Evolutionary conservation across 2,113 vertebrate species (phyloP), one percentile per base, ranked within the genome.

Genomic region (Brachionichthys hirsutus): DNA sequence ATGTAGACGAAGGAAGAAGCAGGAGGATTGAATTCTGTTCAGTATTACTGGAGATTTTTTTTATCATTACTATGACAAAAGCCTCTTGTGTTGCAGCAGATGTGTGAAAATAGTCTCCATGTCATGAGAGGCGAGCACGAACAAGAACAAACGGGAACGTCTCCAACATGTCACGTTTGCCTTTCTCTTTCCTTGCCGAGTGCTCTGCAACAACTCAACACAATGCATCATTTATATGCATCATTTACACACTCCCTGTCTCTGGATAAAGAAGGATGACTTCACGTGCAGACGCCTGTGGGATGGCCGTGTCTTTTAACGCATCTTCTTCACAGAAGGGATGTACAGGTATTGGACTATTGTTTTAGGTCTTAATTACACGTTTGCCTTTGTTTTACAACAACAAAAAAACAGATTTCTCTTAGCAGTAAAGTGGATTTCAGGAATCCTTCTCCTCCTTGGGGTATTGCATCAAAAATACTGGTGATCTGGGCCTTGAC

Each of bases 171-270:
- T 71, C 54, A 19, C 54, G 7, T 70, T 80, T 69, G 67, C 65
- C 75, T 61, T 63, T 62, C 74, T 73, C 56, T 68, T 45, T 41
- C 55, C 61, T 63, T 19, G 18, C 77, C 20, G 54, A 82, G 65
- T 74, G 76, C 73, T 63, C 70, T 18, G 71, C 63, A 76, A 81
- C 83, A 75, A 67, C 74, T 78, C 62, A 34, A 67, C 82, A 70
- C 60, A 56, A 77, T 87, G 67, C 68, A 80, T 83, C 77, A 85
- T 85, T 82, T 73, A 85, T 82, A 55, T 67, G 50, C 35, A 60
- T 66, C 60, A 42, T 22, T 53, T 17, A 20, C 12, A n/a, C n/a
- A n/a, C 6, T 22, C 12, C 15, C 22, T 9, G 2, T 17, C 11
- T 69, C 47, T 54, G 9, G 4, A 53, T 71, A 47, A 78, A 78